Conservation (phyloP, 2,797 vertebrate species). For the Podarcis siculus region DNA sequence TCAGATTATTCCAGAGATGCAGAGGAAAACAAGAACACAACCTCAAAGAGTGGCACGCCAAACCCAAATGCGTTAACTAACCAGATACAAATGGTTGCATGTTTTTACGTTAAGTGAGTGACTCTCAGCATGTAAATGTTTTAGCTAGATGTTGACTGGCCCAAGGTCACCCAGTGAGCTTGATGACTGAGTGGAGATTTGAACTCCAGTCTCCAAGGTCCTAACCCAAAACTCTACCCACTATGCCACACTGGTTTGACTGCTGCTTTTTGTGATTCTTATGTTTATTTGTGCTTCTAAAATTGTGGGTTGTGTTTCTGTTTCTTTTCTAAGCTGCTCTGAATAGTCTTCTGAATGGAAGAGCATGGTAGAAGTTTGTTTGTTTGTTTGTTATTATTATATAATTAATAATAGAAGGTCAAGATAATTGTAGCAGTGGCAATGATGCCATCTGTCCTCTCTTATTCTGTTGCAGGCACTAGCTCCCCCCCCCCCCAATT, state of each 20-base stretch:
- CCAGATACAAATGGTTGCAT: neutral
- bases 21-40: neutral
- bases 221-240: no score
- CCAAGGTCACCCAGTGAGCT: no score
- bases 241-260: neutral
- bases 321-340: neutral
- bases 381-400: no score
- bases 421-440: neutral
- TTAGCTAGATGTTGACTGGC: no score
- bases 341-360: neutral
- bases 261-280: no score
- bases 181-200: no score
- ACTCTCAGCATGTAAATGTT: neutral
- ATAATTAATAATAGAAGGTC: no score
- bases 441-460: neutral
- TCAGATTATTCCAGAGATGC: neutral
- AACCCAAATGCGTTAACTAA: neutral
- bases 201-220: no score
- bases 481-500: neutral
- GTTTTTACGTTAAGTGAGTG: conserved; percentile 21
- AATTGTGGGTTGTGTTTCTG: neutral
- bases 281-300: neutral
- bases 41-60: conserved; percentile 39
- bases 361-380: neutral
- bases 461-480: neutral